Conservation (phyloP, 1,140 invertebrate species). For the Sinonovacula constricta region DNA sequence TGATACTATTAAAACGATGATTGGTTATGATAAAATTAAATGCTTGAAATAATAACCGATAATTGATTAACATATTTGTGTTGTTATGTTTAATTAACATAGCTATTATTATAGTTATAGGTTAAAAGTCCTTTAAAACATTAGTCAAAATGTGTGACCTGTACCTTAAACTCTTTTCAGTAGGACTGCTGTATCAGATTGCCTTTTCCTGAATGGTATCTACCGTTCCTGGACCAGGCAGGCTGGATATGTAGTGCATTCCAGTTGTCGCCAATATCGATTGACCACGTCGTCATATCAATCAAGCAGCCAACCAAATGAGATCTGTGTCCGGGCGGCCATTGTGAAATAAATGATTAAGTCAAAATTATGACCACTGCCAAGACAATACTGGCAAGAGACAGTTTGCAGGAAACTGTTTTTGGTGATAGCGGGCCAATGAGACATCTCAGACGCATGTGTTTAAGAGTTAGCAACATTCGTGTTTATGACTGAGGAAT, state of each 20-base stretch:
- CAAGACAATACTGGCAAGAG: conserved; percentile 13
- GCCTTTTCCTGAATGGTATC: not conserved
- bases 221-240: not conserved
- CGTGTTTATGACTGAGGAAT: no score
- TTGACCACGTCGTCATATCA: conserved; percentile 43
- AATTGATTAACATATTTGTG: no score
- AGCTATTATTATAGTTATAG: no score
- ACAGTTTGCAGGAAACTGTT: not conserved
- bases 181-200: no score
- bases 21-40: no score
- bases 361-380: conserved; percentile 53
- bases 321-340: conserved; percentile 40
- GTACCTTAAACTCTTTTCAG: no score
- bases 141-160: no score
- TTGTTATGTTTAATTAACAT: no score
- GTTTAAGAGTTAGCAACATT: not conserved
- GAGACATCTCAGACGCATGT: not conserved
- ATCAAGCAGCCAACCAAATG: conserved; percentile 49
- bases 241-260: not conserved
- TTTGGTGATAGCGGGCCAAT: not conserved
- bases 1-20: no score
- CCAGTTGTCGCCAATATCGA: conserved; percentile 16
- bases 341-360: conserved; percentile 49
- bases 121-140: no score
- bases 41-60: no score